Evolutionary conservation across 2,797 vertebrate genomes (phyloP), one percentile per base, ranked within the genome.

Genomic region (Gobio occitaniae): DNA sequence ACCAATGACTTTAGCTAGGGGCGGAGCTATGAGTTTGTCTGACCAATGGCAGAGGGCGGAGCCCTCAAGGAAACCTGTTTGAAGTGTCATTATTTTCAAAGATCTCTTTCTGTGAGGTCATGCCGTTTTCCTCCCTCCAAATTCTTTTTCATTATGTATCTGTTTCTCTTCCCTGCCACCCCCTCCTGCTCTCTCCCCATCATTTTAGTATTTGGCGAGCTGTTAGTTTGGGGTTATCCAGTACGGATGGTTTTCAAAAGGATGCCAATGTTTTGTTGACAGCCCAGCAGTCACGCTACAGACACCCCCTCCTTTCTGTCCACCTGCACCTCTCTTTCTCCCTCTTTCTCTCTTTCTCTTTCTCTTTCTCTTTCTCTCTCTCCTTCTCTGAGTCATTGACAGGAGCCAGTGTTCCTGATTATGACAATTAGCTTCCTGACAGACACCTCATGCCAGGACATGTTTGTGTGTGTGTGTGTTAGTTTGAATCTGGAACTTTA

Each of bases 381-480:
- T 76, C 61, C 75, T 76, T 79, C 36, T 82, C 82, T 86, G 81
- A 86, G 86, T 89, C 82, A 88, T 78, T 88, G 86, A 84, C 69
- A 74, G 84, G 66, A 88, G 80, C 66, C 54, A 83, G 70, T 84
- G 82, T 86, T 86, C 79, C 80, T 88, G 85, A 87, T 87, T 82
- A 84, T 88, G 77, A 88, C 84, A 88, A 86, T 90, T 87, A 76
- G 84, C 76, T 89, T 80, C 65, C 79, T 79, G 80, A 87, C 78
- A 84, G 86, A 85, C 83, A 86, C 78, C 82, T 84, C 81, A 86
- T 86, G 61, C 84, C 85, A 84, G 78, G 84, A 83, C 82, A 82
- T 86, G 80, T 83, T 82, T 82, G 81, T 70, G 25, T 71, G 48
- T 77, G n/a, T 70, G 70, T 80, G 25, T 81, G 72, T 61, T 16